Percentiles rank a stretch among this genome's conserved stretches.
Conservation (phyloP, 2,888 invertebrate species). For the Muscina levida region DNA sequence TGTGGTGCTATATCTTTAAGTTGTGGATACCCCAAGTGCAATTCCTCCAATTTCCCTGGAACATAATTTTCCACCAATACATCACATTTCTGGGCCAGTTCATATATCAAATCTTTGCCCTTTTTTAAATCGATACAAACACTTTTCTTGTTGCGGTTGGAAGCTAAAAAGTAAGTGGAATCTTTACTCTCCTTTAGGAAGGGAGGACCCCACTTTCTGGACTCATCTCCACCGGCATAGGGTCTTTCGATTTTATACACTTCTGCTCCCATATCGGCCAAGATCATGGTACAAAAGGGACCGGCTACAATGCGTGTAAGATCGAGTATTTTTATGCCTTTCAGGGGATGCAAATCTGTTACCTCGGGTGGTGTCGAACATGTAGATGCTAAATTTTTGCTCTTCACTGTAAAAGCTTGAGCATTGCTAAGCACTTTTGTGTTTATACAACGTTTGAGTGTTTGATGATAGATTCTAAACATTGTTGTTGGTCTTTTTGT, state of each 20-base stretch:
- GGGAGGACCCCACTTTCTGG: conserved; percentile 96
- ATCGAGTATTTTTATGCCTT: conserved; percentile 88
- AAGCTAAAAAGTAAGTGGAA: conserved; percentile 90
- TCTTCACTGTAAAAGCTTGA: conserved; percentile 30
- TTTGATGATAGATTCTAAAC: conserved; percentile 29
- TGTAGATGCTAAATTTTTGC: conserved; percentile 43
- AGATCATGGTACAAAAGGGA: conserved; percentile 95
- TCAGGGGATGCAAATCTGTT: conserved; percentile 82
- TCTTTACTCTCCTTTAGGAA: conserved; percentile 85
- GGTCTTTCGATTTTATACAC: conserved; percentile 95
- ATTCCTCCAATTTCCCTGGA: conserved; percentile 90
- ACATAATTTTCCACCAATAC: conserved; percentile 96
- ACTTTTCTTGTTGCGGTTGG: conserved; percentile 97
- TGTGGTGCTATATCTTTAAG: conserved; percentile 86
- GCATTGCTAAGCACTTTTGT: conserved; percentile 39
- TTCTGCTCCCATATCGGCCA: conserved; percentile 96
- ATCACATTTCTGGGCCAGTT: conserved; percentile 89
- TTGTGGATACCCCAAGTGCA: conserved; percentile 90
- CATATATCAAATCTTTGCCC: conserved; percentile 85
- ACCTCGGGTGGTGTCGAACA: conserved; percentile 39
- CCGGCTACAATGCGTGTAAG: conserved; percentile 94
- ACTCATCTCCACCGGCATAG: conserved; percentile 91
- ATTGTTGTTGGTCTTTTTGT: conserved; percentile 38
- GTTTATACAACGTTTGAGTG: conserved; percentile 10
- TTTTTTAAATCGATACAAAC: conserved; percentile 91